Base-by-base conservation (phyloP, 1,140 invertebrate species). In the Drosophila tropicalis region DNA sequence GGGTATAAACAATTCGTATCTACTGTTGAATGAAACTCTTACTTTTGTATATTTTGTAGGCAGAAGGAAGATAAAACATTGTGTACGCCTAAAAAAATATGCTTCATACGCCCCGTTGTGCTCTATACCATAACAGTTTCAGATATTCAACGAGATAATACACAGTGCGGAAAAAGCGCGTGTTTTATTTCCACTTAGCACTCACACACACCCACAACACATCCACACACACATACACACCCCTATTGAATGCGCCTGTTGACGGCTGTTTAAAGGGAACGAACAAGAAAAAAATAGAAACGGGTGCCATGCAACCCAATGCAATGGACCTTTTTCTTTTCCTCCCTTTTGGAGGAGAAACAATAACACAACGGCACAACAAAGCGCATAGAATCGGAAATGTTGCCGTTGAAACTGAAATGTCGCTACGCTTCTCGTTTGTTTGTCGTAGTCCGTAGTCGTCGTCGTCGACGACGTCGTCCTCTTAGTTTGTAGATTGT, bases 141-240 rank as follows among this genome's bases (percentile, higher is more conserved):
- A 40, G 66, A 82, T 64, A 76, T 71, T 62, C 73, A 74, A 36
- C 58, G 25, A 87, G 84, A 86, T 86, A 86, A 89, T 86, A 69
- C 83, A 69, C 83, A 76, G 64, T 89, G 79, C 76, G 84, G 79
- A 89, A 76, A 89, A 90, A 84, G 80, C 84, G 84, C 84, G 84
- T 89, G 84, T 90, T 89, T 89, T 89, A 89, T 89, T 89, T 89
- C 85, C 84, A 89, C 84, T 89, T 89, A 89, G 84, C 81, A 89
- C 80, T 70, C 80, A 75, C 61, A 68, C 76, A 67, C 62, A 61
- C 56, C 55, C 41, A 41, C 4, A 39, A 44, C 67, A 25, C 40
- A 62, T 47, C 15, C 64, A 61, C 15, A 29, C 57, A 67, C 57
- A 64, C 65, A 17, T 17, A 29, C 44, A 12, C 58, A 70, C 34